Base-by-base conservation (phyloP, 2,113 vertebrate species). In the Gnathonemus echidnorhynchus region DNA sequence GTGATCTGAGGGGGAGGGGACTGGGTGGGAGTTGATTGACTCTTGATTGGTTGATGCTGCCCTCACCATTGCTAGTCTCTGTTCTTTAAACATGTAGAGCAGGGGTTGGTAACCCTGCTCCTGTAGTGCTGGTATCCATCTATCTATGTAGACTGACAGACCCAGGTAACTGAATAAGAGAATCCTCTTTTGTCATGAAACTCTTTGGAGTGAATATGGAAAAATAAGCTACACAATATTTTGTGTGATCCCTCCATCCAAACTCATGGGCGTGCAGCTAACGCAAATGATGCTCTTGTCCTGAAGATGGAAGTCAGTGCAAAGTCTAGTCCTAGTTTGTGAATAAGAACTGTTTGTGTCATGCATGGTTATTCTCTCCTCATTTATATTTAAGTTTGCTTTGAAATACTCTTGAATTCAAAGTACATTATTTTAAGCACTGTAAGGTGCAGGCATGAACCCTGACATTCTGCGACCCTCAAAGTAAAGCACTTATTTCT, bases 401-500 rank as follows among this genome's bases (percentile, higher is more conserved):
- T 46, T 86, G 83, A 45, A n/a, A 27, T 10, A 49, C 42, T 86
- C 7, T 86, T 49, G n/a, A 86, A 49, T n/a, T 46, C 74, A 80
- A 49, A n/a, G 21, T 49, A 45, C 46, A 6, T 49, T 39, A 49
- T 49, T n/a, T 86, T 48, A 48, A 49, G 46, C 83, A 86, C 83
- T 86, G 83, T 49, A 49, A 49, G 83, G 45, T 86, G 15, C 7
- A 49, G 74, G 31, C 74, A 80, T 80, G 31, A 80, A 80, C 74
- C 15, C 74, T 39, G 31, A 80, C 17, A 39, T 80, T 80, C 39
- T 80, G 35, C 19, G 35, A 80, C 74, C 62, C 62, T 80, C 70
- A 56, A 87, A 70, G 46, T 27, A 86, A 48, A 90, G 89, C 89
- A 90, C 89, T 90, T 90, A 90, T 50, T 90, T 74, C 5, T 31